Evolutionary conservation across 2,113 vertebrate genomes (phyloP).

Genomic region (Struthio camelus): DNA sequence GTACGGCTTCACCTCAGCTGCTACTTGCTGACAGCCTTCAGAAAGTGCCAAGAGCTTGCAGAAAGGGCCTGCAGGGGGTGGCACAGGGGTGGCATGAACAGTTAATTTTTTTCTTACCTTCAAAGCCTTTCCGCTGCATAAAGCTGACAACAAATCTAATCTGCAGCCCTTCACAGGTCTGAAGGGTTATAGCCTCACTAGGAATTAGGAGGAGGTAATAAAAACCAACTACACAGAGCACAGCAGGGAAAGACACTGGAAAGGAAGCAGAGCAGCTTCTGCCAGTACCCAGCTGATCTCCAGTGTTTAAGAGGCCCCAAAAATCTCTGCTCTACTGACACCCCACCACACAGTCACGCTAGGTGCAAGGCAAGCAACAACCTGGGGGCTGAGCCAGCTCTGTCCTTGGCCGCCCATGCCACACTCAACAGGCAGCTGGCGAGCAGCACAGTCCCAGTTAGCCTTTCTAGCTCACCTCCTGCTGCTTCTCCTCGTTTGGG

Average conservation of each 20-base stretch:
- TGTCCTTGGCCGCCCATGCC: not conserved
- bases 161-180: accelerated
- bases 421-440: not conserved
- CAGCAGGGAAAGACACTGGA: accelerated
- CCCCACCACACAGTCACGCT: accelerated
- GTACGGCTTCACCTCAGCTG: not conserved
- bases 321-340: not conserved
- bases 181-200: accelerated
- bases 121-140: not conserved
- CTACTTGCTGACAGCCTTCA: not conserved
- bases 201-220: not conserved
- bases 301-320: not conserved
- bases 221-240: accelerated
- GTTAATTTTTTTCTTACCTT: accelerated
- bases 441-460: accelerated
- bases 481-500: slow-evolving; percentile 96
- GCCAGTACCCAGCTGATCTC: not conserved
- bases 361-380: accelerated
- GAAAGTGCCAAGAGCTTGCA: accelerated
- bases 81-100: accelerated
- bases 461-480: slow-evolving; percentile 82
- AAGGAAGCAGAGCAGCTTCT: accelerated
- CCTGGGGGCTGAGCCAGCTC: not conserved
- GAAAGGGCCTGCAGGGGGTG: too few species aligned
- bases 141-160: too few species aligned